These are phyloP conservation scores for Ricordea florida DNA, from an alignment of 92 coral and sea anemone genomes.

Conservation along the genomic window DNA sequence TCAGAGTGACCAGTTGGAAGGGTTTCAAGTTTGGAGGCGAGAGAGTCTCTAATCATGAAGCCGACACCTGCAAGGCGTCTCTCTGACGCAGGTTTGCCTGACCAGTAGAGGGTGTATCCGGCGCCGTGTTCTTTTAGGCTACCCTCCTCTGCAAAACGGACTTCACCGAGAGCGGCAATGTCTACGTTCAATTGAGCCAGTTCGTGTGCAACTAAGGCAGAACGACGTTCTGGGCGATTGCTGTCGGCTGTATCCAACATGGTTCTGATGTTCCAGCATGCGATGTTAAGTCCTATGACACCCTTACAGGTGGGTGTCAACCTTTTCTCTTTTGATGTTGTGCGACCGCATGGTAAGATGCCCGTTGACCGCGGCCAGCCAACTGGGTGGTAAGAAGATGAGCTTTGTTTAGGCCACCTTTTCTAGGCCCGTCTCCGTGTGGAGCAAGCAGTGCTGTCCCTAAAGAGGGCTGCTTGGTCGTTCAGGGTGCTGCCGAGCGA, in stretches of 20 bases:
- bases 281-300: too few relatives aligned
- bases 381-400: too few relatives aligned
- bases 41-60: conserved; percentile 11
- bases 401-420: too few relatives aligned
- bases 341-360: too few relatives aligned
- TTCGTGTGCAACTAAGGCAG: conserved; percentile 12
- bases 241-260: not conserved
- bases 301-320: too few relatives aligned
- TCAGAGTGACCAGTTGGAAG: conserved; percentile 40
- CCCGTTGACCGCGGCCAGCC: too few relatives aligned
- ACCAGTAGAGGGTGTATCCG: conserved; percentile 42
- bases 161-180: conserved; percentile 7
- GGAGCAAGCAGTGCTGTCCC: too few relatives aligned
- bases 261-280: not conserved
- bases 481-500: too few relatives aligned
- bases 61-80: conserved; percentile 35
- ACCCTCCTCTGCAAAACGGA: conserved; percentile 17
- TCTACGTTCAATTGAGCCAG: conserved; percentile 3
- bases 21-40: not conserved
- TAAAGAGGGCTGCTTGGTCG: too few relatives aligned
- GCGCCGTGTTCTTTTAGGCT: conserved; percentile 13
- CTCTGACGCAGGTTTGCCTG: not conserved
- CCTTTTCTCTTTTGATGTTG: too few relatives aligned
- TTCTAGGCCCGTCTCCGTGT: too few relatives aligned
- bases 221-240: conserved; percentile 11